These are phyloP conservation scores for Chinchilla lanigera DNA, from an alignment of 2,113 vertebrate species.

Conservation along the genomic window DNA sequence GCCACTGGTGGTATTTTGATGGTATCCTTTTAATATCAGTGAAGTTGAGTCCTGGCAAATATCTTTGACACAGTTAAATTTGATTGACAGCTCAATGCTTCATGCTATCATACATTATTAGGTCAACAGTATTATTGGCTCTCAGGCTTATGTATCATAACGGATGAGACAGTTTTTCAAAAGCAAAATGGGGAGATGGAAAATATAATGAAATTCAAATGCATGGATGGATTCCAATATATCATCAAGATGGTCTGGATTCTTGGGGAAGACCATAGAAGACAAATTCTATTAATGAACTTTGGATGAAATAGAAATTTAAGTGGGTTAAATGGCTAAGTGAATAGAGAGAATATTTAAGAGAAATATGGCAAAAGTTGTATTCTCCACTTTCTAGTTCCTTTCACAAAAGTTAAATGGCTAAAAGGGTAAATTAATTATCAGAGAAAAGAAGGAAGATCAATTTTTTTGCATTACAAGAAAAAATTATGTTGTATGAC, in stretches of 20 bases:
- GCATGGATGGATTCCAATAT: not conserved
- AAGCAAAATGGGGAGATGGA: not conserved
- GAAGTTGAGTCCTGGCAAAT: not conserved
- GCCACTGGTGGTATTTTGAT: not conserved
- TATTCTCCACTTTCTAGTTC: not conserved
- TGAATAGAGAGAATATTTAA: not conserved
- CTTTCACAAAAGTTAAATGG: not conserved
- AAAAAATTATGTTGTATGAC: not conserved
- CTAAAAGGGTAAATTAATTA: not conserved
- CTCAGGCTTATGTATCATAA: not conserved
- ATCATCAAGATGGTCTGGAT: not conserved
- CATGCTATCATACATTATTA: too few relatives aligned
- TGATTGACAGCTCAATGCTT: not conserved
- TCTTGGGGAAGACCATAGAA: not conserved
- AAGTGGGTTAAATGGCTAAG: not conserved
- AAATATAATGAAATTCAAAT: not conserved
- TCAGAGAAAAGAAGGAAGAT: not conserved
- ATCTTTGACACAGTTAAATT: not conserved
- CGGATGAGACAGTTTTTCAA: not conserved
- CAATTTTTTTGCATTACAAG: not conserved
- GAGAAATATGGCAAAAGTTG: not conserved
- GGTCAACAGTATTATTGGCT: not conserved
- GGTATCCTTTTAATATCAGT: not conserved
- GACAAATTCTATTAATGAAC: not conserved
- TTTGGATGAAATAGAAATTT: not conserved